Evolutionary conservation across 2,113 vertebrate genomes (phyloP).

Genomic region (Eonycteris spelaea): DNA sequence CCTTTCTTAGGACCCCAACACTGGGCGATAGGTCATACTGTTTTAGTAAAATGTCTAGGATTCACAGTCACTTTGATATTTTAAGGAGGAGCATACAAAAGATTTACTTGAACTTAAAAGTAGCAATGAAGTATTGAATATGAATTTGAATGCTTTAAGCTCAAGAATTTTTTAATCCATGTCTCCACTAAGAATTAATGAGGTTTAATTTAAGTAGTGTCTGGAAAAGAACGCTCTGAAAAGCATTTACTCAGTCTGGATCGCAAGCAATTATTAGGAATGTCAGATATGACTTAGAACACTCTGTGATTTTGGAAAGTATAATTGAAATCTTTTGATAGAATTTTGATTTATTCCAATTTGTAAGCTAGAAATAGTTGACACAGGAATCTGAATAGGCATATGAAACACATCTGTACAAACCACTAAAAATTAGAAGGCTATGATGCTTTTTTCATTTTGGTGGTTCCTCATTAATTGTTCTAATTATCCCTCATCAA

Average conservation of each 20-base stretch:
- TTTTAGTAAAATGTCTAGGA: constrained; percentile 1
- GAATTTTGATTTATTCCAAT: background rate
- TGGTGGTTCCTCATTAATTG: background rate
- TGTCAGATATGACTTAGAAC: background rate
- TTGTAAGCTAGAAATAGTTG: constrained; percentile 19
- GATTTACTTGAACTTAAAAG: background rate
- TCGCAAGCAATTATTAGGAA: background rate
- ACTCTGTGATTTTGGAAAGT: background rate
- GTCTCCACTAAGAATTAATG: background rate
- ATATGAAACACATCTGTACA: constrained; percentile 11
- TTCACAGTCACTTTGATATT: background rate
- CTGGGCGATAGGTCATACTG: background rate
- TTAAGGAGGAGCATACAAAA: background rate
- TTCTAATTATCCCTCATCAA: background rate
- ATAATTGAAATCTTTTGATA: background rate
- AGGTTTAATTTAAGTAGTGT: background rate
- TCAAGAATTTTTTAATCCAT: constrained; percentile 16
- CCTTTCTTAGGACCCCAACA: background rate
- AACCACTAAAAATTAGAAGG: background rate
- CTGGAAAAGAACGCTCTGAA: background rate
- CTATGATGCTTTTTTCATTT: constrained; percentile 19
- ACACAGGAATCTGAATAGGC: background rate
- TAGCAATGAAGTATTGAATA: background rate
- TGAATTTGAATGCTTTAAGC: background rate
- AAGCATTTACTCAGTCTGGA: background rate